Conservation (phyloP, 64 coral and sea anemone species). For the Montipora foliosa region DNA sequence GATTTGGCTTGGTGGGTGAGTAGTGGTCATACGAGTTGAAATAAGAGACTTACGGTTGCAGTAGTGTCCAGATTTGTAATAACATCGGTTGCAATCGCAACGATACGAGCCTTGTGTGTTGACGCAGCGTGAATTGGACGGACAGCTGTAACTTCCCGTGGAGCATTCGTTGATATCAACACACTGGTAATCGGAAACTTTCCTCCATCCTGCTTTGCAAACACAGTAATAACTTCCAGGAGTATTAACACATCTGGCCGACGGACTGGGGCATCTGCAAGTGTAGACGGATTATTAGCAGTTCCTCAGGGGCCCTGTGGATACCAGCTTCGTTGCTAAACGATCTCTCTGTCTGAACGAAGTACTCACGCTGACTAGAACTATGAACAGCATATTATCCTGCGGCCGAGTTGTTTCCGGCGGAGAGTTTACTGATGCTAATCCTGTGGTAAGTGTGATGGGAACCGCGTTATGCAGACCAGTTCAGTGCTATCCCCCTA, state of each 20-base stretch:
- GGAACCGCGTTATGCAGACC: too few species aligned
- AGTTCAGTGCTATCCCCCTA: too few species aligned
- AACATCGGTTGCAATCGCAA: conserved; percentile 65
- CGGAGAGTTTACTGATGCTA: too few species aligned
- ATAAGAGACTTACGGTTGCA: background rate
- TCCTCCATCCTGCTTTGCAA: conserved; percentile 57
- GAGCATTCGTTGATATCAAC: conserved; percentile 61
- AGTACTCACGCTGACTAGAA: too few species aligned
- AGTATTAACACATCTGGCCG: conserved; percentile 65
- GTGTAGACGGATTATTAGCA: background rate
- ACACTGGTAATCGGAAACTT: conserved; percentile 71
- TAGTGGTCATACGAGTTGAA: background rate
- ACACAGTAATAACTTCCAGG: conserved; percentile 69
- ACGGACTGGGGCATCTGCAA: conserved; percentile 52
- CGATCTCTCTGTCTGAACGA: too few species aligned
- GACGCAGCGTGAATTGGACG: conserved; percentile 54
- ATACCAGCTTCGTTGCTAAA: too few species aligned
- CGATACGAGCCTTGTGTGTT: conserved; percentile 70
- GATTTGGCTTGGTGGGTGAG: too few species aligned
- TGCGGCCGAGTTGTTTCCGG: too few species aligned
- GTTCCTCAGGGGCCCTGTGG: background rate
- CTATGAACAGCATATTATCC: too few species aligned
- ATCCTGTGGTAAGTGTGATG: too few species aligned
- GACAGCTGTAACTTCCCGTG: conserved; percentile 50
- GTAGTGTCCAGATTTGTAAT: conserved; percentile 35